A percentile compares a stretch with the other conserved stretches of the same genome.
These are phyloP conservation scores for Rhorus exstirpatorius DNA, from an alignment of 2,888 invertebrate species.

Conservation along the genomic window DNA sequence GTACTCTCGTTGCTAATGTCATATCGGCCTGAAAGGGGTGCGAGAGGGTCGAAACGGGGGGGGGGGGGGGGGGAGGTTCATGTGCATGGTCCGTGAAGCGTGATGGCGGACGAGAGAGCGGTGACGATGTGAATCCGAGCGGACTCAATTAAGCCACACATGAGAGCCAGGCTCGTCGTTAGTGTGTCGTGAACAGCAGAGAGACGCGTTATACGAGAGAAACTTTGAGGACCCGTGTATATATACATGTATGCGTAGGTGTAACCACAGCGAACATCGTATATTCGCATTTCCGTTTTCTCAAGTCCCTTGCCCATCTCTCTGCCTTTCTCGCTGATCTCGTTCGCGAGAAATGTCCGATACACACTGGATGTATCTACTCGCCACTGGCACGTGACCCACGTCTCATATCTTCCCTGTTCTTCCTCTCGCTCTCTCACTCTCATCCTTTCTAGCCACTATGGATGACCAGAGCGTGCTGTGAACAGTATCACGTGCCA, in stretches of 20 bases:
- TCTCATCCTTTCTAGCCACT: slow-evolving; percentile 30
- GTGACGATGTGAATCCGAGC: slow-evolving; percentile 63
- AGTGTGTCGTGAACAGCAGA: slow-evolving; percentile 16
- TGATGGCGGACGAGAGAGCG: slow-evolving; percentile 48
- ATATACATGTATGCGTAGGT: not conserved
- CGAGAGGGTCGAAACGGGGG: slow-evolving; percentile 1
- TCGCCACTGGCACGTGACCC: slow-evolving; percentile 55
- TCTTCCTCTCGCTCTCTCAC: not conserved
- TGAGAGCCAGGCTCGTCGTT: slow-evolving; percentile 37
- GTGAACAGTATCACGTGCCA: slow-evolving; percentile 52
- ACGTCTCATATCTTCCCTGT: slow-evolving; percentile 45
- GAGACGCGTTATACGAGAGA: slow-evolving; percentile 33
- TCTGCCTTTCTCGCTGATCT: slow-evolving; percentile 10
- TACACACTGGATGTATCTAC: slow-evolving; percentile 29
- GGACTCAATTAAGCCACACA: slow-evolving; percentile 62
- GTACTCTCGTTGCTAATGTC: slow-evolving; percentile 15
- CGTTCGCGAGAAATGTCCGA: slow-evolving; percentile 30
- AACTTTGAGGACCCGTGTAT: slow-evolving; percentile 3
- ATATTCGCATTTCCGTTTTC: slow-evolving; percentile 38
- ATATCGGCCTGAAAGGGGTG: slow-evolving; percentile 28
- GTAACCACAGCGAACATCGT: not conserved
- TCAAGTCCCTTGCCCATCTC: not conserved
- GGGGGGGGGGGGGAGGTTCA: slow-evolving; percentile 5
- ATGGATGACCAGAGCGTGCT: slow-evolving; percentile 30
- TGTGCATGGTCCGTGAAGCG: slow-evolving; percentile 50